Evolutionary conservation across 2,113 vertebrate species (phyloP).

Genomic region (Craseonycteris thonglongyai): DNA sequence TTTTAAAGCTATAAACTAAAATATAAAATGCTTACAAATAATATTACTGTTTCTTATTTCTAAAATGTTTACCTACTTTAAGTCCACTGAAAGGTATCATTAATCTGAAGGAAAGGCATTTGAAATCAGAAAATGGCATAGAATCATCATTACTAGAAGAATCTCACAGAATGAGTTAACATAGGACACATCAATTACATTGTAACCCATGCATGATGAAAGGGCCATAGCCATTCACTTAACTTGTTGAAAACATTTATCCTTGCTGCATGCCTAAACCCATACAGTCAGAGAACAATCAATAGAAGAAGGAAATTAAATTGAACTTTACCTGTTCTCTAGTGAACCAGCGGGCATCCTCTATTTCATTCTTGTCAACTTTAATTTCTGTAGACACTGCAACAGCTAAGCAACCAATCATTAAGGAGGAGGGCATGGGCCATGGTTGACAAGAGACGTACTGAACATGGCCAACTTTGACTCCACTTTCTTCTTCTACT

Average conservation of each 20-base stretch:
- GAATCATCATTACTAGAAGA: not conserved
- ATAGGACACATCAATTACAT: slow-evolving; percentile 22
- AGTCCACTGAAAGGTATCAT: not conserved
- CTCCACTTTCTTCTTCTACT: slow-evolving; percentile 91
- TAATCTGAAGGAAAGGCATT: not conserved
- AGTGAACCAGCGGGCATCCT: slow-evolving; percentile 94
- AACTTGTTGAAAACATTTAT: slow-evolving; percentile 59
- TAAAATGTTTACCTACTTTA: not conserved
- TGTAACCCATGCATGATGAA: slow-evolving; percentile 32
- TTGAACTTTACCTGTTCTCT: slow-evolving; percentile 89
- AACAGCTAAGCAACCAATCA: slow-evolving; percentile 93
- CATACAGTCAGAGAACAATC: slow-evolving; percentile 73
- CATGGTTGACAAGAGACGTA: slow-evolving; percentile 94
- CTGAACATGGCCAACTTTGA: slow-evolving; percentile 89
- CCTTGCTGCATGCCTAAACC: slow-evolving; percentile 55
- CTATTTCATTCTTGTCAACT: slow-evolving; percentile 93
- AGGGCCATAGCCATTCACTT: slow-evolving; percentile 12
- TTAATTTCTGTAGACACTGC: slow-evolving; percentile 91
- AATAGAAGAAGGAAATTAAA: slow-evolving; percentile 78
- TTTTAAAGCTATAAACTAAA: not conserved
- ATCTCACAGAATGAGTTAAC: not conserved
- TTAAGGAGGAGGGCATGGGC: slow-evolving; percentile 96
- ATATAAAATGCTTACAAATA: not conserved
- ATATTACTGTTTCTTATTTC: not conserved
- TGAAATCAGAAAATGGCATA: slow-evolving; percentile 7